Conservation (phyloP, 2,888 invertebrate species). For the Diaphora mendica region DNA sequence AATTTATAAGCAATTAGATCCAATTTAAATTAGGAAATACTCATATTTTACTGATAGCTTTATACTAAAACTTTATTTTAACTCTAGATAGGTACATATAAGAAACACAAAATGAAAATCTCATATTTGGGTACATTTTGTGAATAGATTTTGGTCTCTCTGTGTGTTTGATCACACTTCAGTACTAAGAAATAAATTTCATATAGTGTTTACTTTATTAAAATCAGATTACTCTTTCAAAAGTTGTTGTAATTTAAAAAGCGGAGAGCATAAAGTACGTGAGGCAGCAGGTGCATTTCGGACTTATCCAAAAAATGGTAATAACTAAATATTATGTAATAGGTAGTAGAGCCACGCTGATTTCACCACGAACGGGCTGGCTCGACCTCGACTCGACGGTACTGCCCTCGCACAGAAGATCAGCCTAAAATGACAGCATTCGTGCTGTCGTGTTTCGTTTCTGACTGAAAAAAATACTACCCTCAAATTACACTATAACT, state of each 20-base stretch:
- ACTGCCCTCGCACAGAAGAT: too few relatives aligned
- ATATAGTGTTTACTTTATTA: background rate
- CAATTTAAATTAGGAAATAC: background rate
- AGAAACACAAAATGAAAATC: background rate
- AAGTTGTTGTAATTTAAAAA: too few relatives aligned
- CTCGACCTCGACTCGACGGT: too few relatives aligned
- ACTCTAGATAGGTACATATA: too few relatives aligned
- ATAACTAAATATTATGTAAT: background rate
- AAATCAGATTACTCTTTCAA: background rate
- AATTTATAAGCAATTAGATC: slow-evolving; percentile 1
- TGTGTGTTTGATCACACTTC: background rate
- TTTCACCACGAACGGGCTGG: too few relatives aligned
- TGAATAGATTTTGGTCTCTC: background rate
- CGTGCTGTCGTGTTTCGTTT: too few relatives aligned
- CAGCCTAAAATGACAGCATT: too few relatives aligned
- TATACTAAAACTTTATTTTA: background rate
- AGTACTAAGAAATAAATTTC: too few relatives aligned
- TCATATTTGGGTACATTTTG: background rate
- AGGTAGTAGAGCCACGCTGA: too few relatives aligned
- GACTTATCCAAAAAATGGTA: background rate
- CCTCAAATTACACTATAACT: too few relatives aligned
- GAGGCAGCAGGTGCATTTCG: background rate
- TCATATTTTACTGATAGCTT: background rate
- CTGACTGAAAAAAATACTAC: too few relatives aligned
- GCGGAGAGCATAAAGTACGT: background rate